Evolutionary conservation across 2,113 vertebrate genomes (phyloP), one percentile per base, ranked within the genome.

Genomic region (Trinectes maculatus): DNA sequence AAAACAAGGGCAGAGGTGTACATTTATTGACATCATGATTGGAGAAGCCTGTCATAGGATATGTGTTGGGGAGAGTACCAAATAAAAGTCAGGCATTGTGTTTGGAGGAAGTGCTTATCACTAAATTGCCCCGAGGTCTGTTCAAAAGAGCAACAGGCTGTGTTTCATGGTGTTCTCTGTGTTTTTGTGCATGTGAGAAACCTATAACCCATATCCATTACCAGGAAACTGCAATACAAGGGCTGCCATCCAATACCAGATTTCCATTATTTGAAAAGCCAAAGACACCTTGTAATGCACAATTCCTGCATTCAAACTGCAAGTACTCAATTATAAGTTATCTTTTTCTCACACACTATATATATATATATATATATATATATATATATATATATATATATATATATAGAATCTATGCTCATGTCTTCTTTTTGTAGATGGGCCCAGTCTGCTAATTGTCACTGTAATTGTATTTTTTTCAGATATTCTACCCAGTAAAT

Each of bases 51-150:
- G 87, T 86, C 89, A 87, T 44, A 73, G 73, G 83, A 89, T 85
- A 79, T 19, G 42, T 74, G 73, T 78, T 48, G 56, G 63, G 74
- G 59, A 83, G 80, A 57, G 71, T 36, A 70, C 49, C 44, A 51
- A 53, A 77, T 62, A 47, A 70, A 77, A 86, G 80, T 69, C 46
- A 42, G 29, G 62, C 65, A 81, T 89, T 90, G 86, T 89, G 79
- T 89, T 71, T n/a, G 59, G 81, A 88, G 85, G 89, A 91, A 90
- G 85, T 56, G 63, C 84, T 87, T 83, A 85, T 82, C 77, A 44
- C 65, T 57, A 66, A 74, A 69, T 74, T 76, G 78, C 83, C 86
- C 64, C 3, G 0, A 86, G 83, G 86, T 70, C 51, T 75, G 87
- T 80, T 84, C 24, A 33, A 78, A 84, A 80, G 56, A 81, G 85